Conservation (phyloP, 92 coral and sea anemone species). For the Palythoa caribaeorum region DNA sequence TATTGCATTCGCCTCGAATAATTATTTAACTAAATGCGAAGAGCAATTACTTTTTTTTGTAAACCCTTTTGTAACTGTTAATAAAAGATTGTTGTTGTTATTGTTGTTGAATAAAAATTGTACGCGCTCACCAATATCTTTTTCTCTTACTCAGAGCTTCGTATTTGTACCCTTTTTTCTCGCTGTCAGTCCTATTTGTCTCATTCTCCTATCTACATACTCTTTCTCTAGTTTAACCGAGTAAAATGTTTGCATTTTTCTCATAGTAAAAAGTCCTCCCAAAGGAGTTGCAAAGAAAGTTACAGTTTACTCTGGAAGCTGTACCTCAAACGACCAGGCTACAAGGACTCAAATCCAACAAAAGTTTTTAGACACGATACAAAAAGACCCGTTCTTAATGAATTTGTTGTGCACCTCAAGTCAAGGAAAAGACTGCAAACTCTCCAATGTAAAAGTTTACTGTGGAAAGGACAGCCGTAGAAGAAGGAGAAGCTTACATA, state of each 20-base stretch:
- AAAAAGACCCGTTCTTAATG: slow-evolving; percentile 44
- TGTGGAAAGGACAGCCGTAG: slow-evolving; percentile 82
- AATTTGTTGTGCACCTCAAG: slow-evolving; percentile 54
- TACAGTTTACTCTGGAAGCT: slow-evolving; percentile 79
- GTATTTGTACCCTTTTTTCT: no score
- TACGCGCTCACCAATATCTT: no score
- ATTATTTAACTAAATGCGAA: no score
- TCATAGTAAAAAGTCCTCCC: slow-evolving; percentile 70
- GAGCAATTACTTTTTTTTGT: no score
- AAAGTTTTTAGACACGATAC: slow-evolving; percentile 53
- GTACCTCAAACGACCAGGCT: slow-evolving; percentile 61
- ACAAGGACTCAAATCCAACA: slow-evolving; percentile 62
- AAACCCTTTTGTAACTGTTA: no score
- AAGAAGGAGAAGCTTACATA: slow-evolving; percentile 51
- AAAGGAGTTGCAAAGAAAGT: slow-evolving; percentile 73
- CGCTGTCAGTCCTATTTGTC: neutral
- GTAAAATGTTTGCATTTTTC: neutral
- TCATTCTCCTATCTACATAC: neutral
- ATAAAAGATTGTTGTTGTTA: no score
- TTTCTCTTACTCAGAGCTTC: no score
- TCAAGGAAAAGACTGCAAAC: slow-evolving; percentile 64
- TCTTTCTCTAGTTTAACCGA: neutral
- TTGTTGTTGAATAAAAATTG: no score
- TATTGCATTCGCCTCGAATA: no score
- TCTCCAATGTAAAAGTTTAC: slow-evolving; percentile 79